A percentile compares a stretch with the other conserved stretches of the same genome.
phyloP scores from a whole-genome alignment of 2,888 invertebrate species.

The Onthophagus sagittarius region DNA sequence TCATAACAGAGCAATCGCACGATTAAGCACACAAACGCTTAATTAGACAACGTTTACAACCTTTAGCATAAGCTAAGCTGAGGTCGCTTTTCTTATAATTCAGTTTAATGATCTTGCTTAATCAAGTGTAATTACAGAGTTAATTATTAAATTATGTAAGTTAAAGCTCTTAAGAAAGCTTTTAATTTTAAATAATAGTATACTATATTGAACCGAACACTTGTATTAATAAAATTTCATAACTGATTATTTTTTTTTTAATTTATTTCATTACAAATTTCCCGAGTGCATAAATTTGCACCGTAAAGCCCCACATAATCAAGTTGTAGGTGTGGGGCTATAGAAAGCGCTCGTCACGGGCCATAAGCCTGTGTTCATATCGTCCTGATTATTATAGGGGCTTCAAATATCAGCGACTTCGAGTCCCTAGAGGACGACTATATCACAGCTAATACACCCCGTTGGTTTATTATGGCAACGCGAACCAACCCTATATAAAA shows the following conservation, averaged over 20 bases:
- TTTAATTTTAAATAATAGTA: no score
- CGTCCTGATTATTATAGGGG: constrained; percentile 48
- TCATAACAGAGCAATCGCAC: no score
- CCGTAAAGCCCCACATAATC: constrained; percentile 36
- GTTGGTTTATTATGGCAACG: constrained; percentile 29
- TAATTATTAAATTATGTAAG: no score
- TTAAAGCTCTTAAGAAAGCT: no score
- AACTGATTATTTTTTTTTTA: neutral
- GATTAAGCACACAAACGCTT: no score
- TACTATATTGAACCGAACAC: no score
- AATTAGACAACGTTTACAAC: no score
- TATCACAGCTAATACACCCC: constrained; percentile 34
- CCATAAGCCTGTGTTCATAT: constrained; percentile 43
- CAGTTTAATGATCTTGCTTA: no score
- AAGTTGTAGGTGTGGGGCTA: constrained; percentile 32
- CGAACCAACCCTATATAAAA: constrained; percentile 26
- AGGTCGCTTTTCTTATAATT: no score
- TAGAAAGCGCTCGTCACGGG: constrained; percentile 43
- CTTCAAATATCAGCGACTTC: constrained; percentile 69
- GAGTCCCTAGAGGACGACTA: constrained; percentile 54
- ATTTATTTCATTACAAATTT: neutral
- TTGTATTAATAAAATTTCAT: no score
- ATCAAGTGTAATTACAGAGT: no score
- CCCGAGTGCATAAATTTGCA: neutral
- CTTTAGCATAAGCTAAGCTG: no score